phyloP scores from a whole-genome alignment of 2,113 vertebrate species.

The Acinonyx jubatus region DNA sequence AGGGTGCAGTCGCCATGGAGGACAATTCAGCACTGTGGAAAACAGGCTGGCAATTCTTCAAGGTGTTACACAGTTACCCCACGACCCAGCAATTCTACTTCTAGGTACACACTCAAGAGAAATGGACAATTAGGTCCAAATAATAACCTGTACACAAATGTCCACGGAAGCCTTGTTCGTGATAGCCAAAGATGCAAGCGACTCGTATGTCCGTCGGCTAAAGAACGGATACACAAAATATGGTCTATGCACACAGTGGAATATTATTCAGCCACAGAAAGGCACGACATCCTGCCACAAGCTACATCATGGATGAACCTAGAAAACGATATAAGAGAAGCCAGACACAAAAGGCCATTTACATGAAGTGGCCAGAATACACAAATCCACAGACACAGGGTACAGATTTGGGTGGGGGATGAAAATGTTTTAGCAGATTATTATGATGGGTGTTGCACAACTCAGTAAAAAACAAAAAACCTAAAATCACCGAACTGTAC shows the following conservation, averaged over 20 bases:
- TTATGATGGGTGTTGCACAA: background rate
- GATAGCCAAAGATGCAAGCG: background rate
- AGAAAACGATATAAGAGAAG: background rate
- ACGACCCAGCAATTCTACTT: background rate
- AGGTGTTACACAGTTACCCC: background rate
- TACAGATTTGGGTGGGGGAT: background rate
- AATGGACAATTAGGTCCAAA: background rate
- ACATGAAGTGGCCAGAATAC: background rate
- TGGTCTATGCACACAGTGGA: background rate
- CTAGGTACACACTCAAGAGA: background rate
- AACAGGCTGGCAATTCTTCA: background rate
- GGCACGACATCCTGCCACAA: background rate
- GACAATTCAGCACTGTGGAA: background rate
- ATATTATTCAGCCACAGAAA: background rate
- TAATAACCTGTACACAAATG: background rate
- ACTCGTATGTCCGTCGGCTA: background rate
- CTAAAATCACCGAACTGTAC: background rate
- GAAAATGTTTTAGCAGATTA: background rate
- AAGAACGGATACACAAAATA: fast-evolving
- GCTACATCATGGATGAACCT: background rate
- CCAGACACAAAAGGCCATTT: background rate
- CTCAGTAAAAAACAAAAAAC: background rate
- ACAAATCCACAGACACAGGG: background rate
- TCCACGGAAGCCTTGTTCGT: background rate
- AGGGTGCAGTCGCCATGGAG: background rate